Conservation (phyloP, 1,140 invertebrate genomes). For the Colletes gigas region DNA sequence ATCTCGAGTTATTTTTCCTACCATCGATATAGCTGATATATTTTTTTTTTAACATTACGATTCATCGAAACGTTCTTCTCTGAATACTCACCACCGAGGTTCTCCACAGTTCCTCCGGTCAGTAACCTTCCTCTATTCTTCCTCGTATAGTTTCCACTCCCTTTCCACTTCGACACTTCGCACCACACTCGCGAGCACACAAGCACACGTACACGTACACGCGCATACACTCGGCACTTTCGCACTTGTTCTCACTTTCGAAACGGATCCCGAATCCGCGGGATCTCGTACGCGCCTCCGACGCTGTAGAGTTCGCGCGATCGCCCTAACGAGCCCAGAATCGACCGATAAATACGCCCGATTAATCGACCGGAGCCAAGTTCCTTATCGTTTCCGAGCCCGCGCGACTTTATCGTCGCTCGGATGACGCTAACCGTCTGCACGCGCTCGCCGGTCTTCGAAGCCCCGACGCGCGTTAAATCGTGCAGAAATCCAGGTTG, state of each 20-base stretch:
- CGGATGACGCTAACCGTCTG: slow-evolving; percentile 6
- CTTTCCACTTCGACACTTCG: neutral
- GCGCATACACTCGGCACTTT: neutral
- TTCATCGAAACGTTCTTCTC: too few relatives aligned
- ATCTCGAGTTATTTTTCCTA: too few relatives aligned
- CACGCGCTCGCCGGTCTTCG: neutral
- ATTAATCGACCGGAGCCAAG: slow-evolving; percentile 8
- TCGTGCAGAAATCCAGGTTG: slow-evolving; percentile 60
- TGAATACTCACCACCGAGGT: neutral
- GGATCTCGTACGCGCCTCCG: too few relatives aligned
- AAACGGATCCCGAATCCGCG: neutral
- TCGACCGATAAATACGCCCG: slow-evolving; percentile 2
- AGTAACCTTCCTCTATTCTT: neutral
- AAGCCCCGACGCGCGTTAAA: slow-evolving; percentile 51
- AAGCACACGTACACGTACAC: too few relatives aligned
- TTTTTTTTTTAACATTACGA: too few relatives aligned
- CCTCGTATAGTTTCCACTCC: neutral
- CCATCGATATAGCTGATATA: too few relatives aligned
- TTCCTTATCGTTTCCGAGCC: slow-evolving; percentile 38
- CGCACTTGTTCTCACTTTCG: slow-evolving; percentile 16
- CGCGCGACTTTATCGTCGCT: slow-evolving; percentile 44
- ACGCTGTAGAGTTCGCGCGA: too few relatives aligned
- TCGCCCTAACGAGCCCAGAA: neutral
- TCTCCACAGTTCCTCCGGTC: neutral
- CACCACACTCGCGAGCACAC: neutral